Conservation (phyloP, 1,140 invertebrate species). For the Phymorhynchus buccinoides region DNA sequence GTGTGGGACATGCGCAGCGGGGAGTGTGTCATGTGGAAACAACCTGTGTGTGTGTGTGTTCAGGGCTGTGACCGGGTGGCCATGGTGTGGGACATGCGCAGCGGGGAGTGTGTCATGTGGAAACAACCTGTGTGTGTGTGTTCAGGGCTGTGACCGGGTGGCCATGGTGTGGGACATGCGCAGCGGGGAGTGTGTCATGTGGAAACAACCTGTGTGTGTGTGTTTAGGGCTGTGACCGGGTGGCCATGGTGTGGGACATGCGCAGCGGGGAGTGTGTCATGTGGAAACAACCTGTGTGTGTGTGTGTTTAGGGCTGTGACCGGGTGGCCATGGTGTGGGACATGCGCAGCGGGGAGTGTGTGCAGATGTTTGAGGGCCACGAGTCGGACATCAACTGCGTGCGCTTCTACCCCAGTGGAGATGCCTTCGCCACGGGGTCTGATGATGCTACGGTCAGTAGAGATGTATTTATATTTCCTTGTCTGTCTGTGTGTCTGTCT, state of each 20-base stretch:
- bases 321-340: neutral
- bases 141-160: constrained; percentile 94
- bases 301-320: constrained; percentile 77
- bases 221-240: constrained; percentile 92
- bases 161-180: constrained; percentile 99
- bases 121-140: no score
- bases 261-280: no score
- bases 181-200: constrained; percentile 96
- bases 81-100: constrained; percentile 99
- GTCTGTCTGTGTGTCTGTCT: no score
- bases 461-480: no score
- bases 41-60: constrained; percentile 98
- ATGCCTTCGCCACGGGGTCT: neutral
- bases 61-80: constrained; percentile 97
- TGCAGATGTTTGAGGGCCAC: constrained; percentile 99
- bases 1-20: constrained; percentile 99
- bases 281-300: no score
- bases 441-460: constrained; percentile 93
- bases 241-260: constrained; percentile 99
- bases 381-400: constrained; percentile 99
- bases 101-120: constrained; percentile 60
- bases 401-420: constrained; percentile 79
- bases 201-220: no score
- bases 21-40: constrained; percentile 98
- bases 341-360: constrained; percentile 97